Evolutionary conservation across 2,797 vertebrate genomes (phyloP).

Genomic region (Odontamblyopus rebecca): DNA sequence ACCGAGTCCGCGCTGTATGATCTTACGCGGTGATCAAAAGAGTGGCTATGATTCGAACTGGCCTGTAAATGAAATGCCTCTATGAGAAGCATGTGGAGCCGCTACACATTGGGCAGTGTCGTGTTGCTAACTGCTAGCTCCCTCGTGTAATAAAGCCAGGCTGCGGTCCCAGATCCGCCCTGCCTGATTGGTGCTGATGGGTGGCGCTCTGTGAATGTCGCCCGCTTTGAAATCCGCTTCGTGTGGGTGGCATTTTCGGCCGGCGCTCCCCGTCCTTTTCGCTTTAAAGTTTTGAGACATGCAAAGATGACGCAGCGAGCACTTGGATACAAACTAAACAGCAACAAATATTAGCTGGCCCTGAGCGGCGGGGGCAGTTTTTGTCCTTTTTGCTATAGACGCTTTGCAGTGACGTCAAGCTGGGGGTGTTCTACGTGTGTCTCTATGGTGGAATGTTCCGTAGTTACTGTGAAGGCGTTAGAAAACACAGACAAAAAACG

Average conservation of each 20-base stretch:
- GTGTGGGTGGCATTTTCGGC: constrained; percentile 31
- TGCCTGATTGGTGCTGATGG: constrained; percentile 59
- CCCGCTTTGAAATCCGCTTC: constrained; percentile 43
- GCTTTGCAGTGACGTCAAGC: no score
- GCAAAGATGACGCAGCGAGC: constrained; percentile 1
- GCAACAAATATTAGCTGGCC: neutral
- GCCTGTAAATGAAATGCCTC: constrained; percentile 61
- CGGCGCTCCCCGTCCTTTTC: constrained; percentile 6
- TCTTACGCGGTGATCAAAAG: constrained; percentile 67
- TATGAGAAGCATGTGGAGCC: constrained; percentile 70
- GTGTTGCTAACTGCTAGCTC: constrained; percentile 64
- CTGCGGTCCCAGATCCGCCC: constrained; percentile 54
- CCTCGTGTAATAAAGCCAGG: constrained; percentile 50
- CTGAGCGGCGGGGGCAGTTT: neutral
- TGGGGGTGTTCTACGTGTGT: no score
- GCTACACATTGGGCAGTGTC: constrained; percentile 56
- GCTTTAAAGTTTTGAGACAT: constrained; percentile 16
- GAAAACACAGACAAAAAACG: no score
- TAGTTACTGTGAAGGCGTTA: no score
- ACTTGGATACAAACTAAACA: neutral
- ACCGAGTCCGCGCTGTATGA: constrained; percentile 48
- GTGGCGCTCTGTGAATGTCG: constrained; percentile 26
- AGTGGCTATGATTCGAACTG: constrained; percentile 48
- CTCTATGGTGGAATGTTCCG: no score
- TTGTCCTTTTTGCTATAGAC: constrained; percentile 1